Evolutionary conservation across 2,797 vertebrate genomes (phyloP).

Genomic region (Lagorchestes hirsutus): DNA sequence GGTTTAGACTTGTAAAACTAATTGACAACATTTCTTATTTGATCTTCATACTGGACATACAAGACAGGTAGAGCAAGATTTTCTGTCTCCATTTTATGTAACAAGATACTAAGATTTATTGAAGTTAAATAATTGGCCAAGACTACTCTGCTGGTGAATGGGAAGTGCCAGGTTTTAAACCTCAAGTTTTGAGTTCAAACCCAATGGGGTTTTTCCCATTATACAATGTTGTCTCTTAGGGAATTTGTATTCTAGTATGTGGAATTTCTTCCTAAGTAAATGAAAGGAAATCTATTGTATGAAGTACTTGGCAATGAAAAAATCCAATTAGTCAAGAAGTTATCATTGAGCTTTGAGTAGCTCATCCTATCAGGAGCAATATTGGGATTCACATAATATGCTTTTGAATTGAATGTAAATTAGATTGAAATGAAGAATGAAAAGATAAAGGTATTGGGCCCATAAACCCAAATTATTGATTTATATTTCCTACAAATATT

Average conservation of each 20-base stretch:
- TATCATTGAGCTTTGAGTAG: not conserved
- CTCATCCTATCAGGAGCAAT: not conserved
- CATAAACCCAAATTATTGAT: not conserved
- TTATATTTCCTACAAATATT: not conserved
- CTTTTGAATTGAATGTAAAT: not conserved
- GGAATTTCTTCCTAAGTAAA: not conserved
- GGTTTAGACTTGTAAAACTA: not conserved
- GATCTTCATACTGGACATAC: not conserved
- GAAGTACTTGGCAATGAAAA: not conserved
- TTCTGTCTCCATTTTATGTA: not conserved
- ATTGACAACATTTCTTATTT: not conserved
- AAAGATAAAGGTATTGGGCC: not conserved
- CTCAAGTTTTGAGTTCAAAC: not conserved
- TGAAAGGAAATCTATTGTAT: not conserved
- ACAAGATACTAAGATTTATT: no score
- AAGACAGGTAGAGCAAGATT: not conserved
- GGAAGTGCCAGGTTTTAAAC: not conserved
- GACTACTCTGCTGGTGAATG: not conserved
- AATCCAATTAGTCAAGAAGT: slow-evolving; percentile 2
- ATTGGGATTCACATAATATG: not conserved
- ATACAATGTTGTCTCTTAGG: not conserved
- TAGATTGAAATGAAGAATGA: not conserved
- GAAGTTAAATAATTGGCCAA: not conserved
- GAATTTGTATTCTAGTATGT: not conserved
- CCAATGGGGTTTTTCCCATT: not conserved